These are phyloP conservation scores for Nerophis lumbriciformis DNA, from an alignment of 2,113 vertebrate genomes.

Conservation along the genomic window DNA sequence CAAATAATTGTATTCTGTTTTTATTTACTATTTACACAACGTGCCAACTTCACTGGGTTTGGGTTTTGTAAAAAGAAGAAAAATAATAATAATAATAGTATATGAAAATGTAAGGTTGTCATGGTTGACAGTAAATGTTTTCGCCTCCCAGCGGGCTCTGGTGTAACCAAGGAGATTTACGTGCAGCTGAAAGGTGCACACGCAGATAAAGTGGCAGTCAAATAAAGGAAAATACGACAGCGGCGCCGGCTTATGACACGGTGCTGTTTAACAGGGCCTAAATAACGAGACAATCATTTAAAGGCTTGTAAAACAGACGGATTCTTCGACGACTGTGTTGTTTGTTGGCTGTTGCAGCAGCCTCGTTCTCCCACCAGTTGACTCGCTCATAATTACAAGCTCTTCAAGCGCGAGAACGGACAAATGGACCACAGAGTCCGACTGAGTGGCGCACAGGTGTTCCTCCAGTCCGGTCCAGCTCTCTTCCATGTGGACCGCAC, in stretches of 20 bases:
- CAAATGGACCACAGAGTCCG: too few relatives aligned
- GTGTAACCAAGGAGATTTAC: constrained; percentile 28
- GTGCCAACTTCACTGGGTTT: too few relatives aligned
- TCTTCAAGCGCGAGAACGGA: background rate
- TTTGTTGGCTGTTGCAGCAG: background rate
- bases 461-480: constrained; percentile 7
- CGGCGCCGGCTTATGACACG: background rate
- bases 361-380: constrained; percentile 11
- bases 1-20: too few relatives aligned
- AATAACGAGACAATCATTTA: constrained; percentile 23
- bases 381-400: constrained; percentile 33
- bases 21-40: too few relatives aligned
- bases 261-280: constrained; percentile 22
- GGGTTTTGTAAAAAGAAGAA: background rate
- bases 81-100: background rate
- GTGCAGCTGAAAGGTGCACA: constrained; percentile 12
- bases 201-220: constrained; percentile 12
- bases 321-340: background rate
- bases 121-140: background rate
- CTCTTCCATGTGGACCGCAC: constrained; percentile 33
- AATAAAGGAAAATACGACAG: constrained; percentile 2
- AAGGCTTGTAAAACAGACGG: constrained; percentile 6
- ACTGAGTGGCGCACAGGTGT: constrained; percentile 31
- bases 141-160: constrained; percentile 5
- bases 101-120: background rate